phyloP scores from a whole-genome alignment of 2,797 vertebrate species.

The Bucorvus abyssinicus region DNA sequence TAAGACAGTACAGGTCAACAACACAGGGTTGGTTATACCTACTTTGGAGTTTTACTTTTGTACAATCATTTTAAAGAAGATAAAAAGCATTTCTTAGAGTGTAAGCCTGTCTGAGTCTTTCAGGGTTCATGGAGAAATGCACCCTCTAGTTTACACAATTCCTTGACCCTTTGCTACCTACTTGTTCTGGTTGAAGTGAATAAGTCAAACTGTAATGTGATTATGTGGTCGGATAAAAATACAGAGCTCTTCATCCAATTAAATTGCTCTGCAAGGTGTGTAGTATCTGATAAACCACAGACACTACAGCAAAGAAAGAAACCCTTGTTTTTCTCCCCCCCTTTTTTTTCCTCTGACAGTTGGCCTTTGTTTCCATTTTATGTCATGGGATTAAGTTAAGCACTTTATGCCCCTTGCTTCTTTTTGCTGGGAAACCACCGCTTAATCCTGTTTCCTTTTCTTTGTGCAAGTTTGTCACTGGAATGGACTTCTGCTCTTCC shows the following conservation, averaged over 20 bases:
- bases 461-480: neutral
- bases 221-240: constrained; percentile 53
- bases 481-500: neutral
- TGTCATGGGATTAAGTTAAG: constrained; percentile 34
- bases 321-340: neutral
- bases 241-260: constrained; percentile 52
- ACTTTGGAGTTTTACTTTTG: neutral
- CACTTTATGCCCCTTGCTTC: neutral
- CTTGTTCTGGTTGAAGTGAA: constrained; percentile 23
- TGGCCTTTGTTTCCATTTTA: constrained; percentile 44
- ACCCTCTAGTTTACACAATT: neutral
- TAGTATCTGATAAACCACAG: constrained; percentile 36
- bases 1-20: neutral
- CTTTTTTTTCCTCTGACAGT: constrained; percentile 9
- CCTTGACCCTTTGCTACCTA: neutral
- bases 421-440: constrained; percentile 19
- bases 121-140: neutral
- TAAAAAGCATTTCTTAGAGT: neutral
- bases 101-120: neutral
- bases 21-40: neutral
- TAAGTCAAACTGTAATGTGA: constrained; percentile 58
- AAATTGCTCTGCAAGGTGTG: constrained; percentile 53
- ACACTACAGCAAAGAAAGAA: constrained; percentile 32
- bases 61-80: neutral
- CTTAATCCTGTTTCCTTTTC: constrained; percentile 10